Evolutionary conservation across 2,797 vertebrate genomes (phyloP), one percentile per base, ranked within the genome.

Genomic region (Sebastes reedi): DNA sequence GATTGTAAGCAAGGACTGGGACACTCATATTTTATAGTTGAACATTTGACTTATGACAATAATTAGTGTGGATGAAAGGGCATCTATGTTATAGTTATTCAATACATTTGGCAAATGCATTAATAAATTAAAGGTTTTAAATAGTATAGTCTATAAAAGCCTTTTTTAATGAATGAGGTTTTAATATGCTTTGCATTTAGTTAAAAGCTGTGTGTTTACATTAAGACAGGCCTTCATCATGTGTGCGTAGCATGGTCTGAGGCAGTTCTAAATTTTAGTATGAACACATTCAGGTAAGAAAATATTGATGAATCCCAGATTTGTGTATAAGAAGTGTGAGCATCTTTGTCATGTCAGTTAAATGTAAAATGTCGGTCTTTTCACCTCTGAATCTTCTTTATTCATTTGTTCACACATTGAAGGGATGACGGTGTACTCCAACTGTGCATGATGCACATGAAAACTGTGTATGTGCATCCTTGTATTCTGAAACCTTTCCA

Each of bases 181-280:
- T 0, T 18, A 18, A 46, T 0, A 16, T 18, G 14, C 16, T 46
- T 0, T 46, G 16, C 42, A 46, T 46, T 18, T 0, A 16, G 42
- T 46, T 46, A 46, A 46, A 46, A 18, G 14, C 0, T 8, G 42
- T 39, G 0, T 46, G 39, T 42, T 42, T 42, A 1, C 39, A 42
- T 42, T 42, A 16, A 42, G 13, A 42, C 5, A 42, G 14, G 39
- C 39, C 39, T 42, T 16, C 39, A 42, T 42, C 39, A 42, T 42
- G 3, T 14, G 39, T 42, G 14, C 0, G 6, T 42, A 42, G 39
- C 39, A 42, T 42, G 39, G 0, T 42, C 39, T 42, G 39, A 42
- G 39, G 14, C 39, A 14, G 36, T 0, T 14, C 36, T 39, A 39
- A 14, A 39, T 39, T 14, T 39, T 4, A 18, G 18, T 50, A 20